A percentile compares a stretch with the other conserved stretches of the same genome.
phyloP scores from a whole-genome alignment of 2,113 vertebrate genomes.

The Orcinus orca region DNA sequence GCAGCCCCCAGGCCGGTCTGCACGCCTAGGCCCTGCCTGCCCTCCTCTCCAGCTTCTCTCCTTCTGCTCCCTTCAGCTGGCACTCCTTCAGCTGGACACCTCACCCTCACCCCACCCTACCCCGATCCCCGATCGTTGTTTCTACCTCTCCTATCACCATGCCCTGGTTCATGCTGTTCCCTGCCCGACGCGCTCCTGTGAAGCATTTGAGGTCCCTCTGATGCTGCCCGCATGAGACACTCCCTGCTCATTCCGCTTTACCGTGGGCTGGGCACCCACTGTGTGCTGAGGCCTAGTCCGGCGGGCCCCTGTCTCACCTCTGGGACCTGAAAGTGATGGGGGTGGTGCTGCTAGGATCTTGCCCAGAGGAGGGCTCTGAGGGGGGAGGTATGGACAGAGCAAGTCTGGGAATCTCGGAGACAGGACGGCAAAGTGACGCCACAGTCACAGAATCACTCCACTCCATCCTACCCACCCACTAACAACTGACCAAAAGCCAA shows the following conservation, averaged over 20 bases:
- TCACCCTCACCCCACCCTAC: neutral
- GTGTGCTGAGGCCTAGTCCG: neutral
- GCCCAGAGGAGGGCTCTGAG: neutral
- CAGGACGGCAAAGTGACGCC: neutral
- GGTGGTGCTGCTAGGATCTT: neutral
- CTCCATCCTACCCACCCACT: neutral
- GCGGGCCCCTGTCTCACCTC: neutral
- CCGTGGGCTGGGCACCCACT: neutral
- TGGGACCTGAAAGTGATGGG: neutral
- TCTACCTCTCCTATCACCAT: neutral
- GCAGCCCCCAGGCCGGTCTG: neutral
- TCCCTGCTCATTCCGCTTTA: neutral
- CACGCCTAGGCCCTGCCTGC: neutral
- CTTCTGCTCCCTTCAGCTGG: neutral
- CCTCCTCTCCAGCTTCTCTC: neutral
- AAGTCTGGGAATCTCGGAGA: neutral
- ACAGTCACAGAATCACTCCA: neutral
- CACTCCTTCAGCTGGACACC: neutral
- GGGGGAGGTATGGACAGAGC: neutral
- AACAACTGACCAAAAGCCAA: slow-evolving; percentile 14
- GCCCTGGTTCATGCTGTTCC: neutral
- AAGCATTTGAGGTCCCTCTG: neutral
- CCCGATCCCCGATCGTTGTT: neutral
- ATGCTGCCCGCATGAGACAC: neutral
- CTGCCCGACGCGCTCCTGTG: neutral